phyloP scores from a whole-genome alignment of 2,797 vertebrate genomes.

The Eospalax fontanierii region DNA sequence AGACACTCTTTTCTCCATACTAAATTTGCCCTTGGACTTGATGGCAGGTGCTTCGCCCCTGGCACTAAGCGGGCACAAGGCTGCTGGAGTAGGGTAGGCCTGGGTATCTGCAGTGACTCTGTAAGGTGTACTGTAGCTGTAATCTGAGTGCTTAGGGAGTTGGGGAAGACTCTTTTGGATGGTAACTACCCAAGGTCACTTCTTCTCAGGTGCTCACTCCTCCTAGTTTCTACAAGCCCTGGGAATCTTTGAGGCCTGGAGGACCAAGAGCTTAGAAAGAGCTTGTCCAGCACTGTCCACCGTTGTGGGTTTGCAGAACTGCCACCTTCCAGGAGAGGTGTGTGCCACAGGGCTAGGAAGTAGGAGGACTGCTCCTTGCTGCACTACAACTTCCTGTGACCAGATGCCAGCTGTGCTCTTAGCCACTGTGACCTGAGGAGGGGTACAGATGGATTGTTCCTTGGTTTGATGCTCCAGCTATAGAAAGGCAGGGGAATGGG shows the following conservation, averaged over 20 bases:
- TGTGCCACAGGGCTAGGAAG: background rate
- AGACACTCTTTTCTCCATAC: background rate
- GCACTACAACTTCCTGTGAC: background rate
- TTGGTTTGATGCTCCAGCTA: background rate
- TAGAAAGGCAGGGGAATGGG: background rate
- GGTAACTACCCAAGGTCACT: background rate
- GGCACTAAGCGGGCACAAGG: background rate
- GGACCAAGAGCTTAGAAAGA: background rate
- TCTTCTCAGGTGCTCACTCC: background rate
- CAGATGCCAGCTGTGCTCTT: too few species aligned
- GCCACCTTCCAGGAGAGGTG: background rate
- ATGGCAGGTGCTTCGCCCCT: background rate
- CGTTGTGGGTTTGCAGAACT: background rate
- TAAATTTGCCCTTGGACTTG: background rate
- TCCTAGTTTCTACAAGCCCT: background rate
- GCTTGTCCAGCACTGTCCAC: background rate
- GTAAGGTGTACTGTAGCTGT: too few species aligned
- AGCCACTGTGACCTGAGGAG: too few species aligned
- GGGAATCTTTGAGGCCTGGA: background rate
- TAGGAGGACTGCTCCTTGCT: accelerated
- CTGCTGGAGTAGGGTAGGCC: background rate
- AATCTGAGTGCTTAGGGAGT: background rate
- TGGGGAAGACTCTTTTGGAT: accelerated
- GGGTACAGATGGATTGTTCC: background rate
- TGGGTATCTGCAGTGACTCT: background rate